Evolutionary conservation across 2,888 invertebrate species (phyloP).

Genomic region (Apeira syringaria): DNA sequence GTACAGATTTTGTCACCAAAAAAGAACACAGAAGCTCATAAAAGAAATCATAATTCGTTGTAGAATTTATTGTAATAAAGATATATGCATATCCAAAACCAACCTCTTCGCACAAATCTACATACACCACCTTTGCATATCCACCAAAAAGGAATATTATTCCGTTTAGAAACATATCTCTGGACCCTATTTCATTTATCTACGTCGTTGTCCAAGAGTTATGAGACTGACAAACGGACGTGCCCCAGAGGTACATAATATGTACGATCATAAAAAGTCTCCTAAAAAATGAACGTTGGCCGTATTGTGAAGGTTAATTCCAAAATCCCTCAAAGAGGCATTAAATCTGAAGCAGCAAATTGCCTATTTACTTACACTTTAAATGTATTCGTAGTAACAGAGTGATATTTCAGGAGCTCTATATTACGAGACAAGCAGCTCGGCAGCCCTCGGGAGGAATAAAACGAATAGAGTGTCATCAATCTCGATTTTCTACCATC

Average conservation of each 20-base stretch:
- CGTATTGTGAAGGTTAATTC: slow-evolving; percentile 15
- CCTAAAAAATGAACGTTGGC: slow-evolving; percentile 15
- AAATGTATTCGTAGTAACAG: slow-evolving; percentile 11
- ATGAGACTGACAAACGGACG: slow-evolving; percentile 27
- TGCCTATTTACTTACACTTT: slow-evolving; percentile 21
- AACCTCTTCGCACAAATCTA: too few relatives aligned
- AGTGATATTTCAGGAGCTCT: slow-evolving; percentile 21
- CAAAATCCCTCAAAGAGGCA: slow-evolving; percentile 21
- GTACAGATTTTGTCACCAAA: too few relatives aligned
- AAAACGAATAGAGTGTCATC: slow-evolving; percentile 27
- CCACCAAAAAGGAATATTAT: slow-evolving; percentile 12
- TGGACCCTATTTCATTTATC: slow-evolving; percentile 29
- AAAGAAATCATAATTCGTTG: too few relatives aligned
- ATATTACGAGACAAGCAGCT: slow-evolving; percentile 21
- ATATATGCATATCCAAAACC: too few relatives aligned
- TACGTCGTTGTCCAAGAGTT: slow-evolving; percentile 29
- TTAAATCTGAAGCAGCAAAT: slow-evolving; percentile 26
- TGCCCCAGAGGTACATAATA: slow-evolving; percentile 11
- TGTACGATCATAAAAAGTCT: slow-evolving; percentile 27
- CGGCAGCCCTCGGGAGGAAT: slow-evolving; percentile 20
- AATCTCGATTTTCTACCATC: slow-evolving; percentile 21
- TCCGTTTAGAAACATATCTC: slow-evolving; percentile 19
- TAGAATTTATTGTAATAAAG: too few relatives aligned
- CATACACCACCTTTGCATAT: neutral
- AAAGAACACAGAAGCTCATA: too few relatives aligned